A percentile compares a stretch with the other conserved stretches of the same genome.
These are phyloP conservation scores for Phoenoteleia sp. DNA, from an alignment of 2,888 invertebrate species.

Conservation along the genomic window DNA sequence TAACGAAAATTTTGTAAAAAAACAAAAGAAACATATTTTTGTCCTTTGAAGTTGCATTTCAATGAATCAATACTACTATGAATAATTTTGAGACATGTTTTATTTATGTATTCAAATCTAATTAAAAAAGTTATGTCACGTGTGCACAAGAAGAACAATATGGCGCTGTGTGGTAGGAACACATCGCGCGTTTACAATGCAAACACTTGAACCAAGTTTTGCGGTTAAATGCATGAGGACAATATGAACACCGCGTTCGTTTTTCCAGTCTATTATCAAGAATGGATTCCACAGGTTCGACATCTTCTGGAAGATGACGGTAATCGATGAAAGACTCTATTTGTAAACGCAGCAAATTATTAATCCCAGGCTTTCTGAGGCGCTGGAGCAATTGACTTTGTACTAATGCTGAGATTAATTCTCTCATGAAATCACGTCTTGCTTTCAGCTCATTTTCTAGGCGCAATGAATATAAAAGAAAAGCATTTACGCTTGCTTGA, in stretches of 20 bases:
- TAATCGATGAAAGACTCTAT: not conserved
- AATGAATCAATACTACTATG: too few relatives aligned
- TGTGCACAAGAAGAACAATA: not conserved
- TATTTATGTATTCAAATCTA: too few relatives aligned
- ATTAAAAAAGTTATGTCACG: too few relatives aligned
- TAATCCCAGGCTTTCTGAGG: not conserved
- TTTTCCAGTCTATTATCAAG: not conserved
- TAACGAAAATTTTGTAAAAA: too few relatives aligned
- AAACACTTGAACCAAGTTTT: not conserved
- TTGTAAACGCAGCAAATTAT: not conserved
- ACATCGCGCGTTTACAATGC: conserved; percentile 1
- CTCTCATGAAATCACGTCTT: conserved; percentile 2
- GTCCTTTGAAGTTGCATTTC: too few relatives aligned
- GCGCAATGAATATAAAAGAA: conserved; percentile 39
- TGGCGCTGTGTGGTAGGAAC: not conserved
- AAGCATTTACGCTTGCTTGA: conserved; percentile 46
- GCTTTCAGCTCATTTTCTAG: not conserved
- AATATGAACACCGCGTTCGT: conserved; percentile 6
- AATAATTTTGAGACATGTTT: too few relatives aligned
- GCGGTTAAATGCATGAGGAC: not conserved
- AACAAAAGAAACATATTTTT: too few relatives aligned
- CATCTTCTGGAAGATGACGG: not conserved
- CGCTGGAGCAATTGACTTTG: not conserved
- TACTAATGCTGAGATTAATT: not conserved
- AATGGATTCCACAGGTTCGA: not conserved